Percentiles rank a stretch among this genome's conserved stretches.
Evolutionary conservation across 2,797 vertebrate genomes (phyloP).

Genomic region (Sarcoramphus papa): DNA sequence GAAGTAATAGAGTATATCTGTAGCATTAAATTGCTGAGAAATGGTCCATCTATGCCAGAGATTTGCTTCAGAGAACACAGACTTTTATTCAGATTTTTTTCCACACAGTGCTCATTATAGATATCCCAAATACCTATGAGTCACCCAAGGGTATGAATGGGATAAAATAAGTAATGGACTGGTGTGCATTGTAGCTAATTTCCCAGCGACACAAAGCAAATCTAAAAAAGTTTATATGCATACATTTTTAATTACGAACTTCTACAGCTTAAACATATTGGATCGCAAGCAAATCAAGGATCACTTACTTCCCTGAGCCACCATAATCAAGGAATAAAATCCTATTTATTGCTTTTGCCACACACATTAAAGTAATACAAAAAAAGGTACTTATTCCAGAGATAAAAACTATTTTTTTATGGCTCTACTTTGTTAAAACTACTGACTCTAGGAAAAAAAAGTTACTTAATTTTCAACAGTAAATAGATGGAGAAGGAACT

Average conservation of each 20-base stretch:
- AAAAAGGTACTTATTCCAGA: background rate
- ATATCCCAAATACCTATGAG: background rate
- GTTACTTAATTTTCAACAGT: background rate
- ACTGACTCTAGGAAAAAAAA: background rate
- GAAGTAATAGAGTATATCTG: constrained; percentile 21
- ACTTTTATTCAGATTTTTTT: background rate
- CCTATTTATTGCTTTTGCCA: background rate
- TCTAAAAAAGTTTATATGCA: background rate
- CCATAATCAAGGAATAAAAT: background rate
- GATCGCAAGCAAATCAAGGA: background rate
- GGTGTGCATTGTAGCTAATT: background rate
- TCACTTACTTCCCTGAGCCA: background rate
- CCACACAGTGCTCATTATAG: background rate
- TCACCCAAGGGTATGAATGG: background rate
- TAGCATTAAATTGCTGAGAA: background rate
- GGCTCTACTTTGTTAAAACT: background rate
- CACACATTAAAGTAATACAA: background rate
- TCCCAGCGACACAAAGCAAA: constrained; percentile 18
- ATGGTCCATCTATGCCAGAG: background rate
- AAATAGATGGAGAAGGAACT: background rate
- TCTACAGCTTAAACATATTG: background rate
- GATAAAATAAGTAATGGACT: background rate
- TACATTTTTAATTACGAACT: constrained; percentile 9
- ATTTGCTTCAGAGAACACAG: constrained; percentile 28
- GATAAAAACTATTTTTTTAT: background rate